Percentiles rank a stretch among this genome's conserved stretches.
Conservation (phyloP, 2,113 vertebrate genomes). For the Cygnus buccinator region DNA sequence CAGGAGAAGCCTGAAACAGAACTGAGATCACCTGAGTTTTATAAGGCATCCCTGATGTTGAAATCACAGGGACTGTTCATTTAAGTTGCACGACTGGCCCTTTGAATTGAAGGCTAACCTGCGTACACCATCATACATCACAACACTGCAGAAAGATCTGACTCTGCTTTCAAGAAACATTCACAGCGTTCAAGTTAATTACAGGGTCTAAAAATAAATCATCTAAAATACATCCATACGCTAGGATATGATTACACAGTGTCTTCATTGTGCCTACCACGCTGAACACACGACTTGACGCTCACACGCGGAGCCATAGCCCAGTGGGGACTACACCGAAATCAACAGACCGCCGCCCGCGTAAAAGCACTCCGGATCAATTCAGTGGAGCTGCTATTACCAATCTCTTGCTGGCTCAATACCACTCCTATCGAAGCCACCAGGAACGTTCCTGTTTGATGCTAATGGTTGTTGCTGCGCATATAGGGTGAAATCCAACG, state of each 20-base stretch:
- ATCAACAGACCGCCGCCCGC: background rate
- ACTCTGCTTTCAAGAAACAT: background rate
- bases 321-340: background rate
- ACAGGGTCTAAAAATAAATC: slow-evolving; percentile 4
- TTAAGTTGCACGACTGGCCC: background rate
- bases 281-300: background rate
- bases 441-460: background rate
- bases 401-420: background rate
- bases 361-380: background rate
- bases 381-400: background rate
- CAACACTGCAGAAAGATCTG: background rate
- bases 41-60: background rate
- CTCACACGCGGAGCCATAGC: accelerated
- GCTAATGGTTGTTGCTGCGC: background rate
- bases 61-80: background rate
- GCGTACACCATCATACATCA: background rate
- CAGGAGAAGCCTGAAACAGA: background rate
- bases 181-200: background rate
- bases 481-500: background rate
- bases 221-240: background rate
- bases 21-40: background rate
- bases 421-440: background rate
- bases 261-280: background rate
- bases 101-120: background rate
- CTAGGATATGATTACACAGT: background rate